phyloP scores from a whole-genome alignment of 30 jellyfish, hydroid and myxozoan species.

The Aurelia sp. region DNA sequence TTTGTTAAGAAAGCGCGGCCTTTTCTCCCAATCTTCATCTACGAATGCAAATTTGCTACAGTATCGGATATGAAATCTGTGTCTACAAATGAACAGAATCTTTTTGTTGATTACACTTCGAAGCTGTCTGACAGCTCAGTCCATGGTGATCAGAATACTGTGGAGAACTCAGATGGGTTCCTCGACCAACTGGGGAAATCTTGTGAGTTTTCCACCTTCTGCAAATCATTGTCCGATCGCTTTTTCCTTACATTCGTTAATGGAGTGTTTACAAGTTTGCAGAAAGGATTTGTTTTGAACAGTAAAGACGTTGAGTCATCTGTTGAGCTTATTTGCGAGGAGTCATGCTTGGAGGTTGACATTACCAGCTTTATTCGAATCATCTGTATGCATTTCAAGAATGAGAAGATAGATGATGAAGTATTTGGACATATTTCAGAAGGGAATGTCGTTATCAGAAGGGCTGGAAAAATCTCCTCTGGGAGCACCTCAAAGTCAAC shows the following conservation, averaged over 20 bases:
- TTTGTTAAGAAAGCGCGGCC: neutral
- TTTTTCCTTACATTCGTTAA: constrained; percentile 90
- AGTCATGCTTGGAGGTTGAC: constrained; percentile 85
- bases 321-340: constrained; percentile 96
- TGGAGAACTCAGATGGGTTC: constrained; percentile 1
- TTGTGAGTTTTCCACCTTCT: constrained; percentile 37
- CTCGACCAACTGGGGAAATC: constrained; percentile 27
- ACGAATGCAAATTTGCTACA: constrained; percentile 60
- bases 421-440: constrained; percentile 63
- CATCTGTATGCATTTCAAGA: constrained; percentile 85
- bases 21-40: constrained; percentile 48
- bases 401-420: constrained; percentile 75
- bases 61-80: constrained; percentile 41
- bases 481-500: constrained; percentile 72
- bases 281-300: constrained; percentile 68
- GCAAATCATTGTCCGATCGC: constrained; percentile 76
- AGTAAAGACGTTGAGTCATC: constrained; percentile 89
- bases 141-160: neutral
- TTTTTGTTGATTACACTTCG: constrained; percentile 39
- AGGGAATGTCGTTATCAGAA: constrained; percentile 29
- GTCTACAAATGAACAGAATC: constrained; percentile 6
- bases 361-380: constrained; percentile 76
- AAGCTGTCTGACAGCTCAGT: constrained; percentile 17
- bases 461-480: constrained; percentile 77
- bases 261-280: constrained; percentile 81